Conservation (phyloP, 2,888 invertebrate genomes). For the Harpagoxenus sublaevis region DNA sequence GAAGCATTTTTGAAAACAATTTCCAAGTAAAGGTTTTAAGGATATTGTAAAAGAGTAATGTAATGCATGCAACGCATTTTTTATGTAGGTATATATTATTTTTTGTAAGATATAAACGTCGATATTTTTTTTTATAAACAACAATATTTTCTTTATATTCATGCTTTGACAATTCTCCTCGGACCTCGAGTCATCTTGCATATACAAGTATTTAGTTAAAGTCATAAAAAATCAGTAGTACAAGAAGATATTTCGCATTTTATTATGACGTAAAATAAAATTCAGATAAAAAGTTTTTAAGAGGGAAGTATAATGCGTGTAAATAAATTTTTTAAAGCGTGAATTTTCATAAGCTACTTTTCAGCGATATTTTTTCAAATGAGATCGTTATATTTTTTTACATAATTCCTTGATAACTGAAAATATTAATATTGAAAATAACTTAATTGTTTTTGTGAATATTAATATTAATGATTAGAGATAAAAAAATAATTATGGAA, state of each 20-base stretch:
- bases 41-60: background rate
- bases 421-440: background rate
- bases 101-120: background rate
- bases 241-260: background rate
- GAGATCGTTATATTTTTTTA: background rate
- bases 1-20: background rate
- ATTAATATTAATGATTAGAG: background rate
- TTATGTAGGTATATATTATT: background rate
- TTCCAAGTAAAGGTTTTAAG: background rate
- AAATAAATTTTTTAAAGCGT: constrained; percentile 2
- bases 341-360: background rate
- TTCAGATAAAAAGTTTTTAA: background rate
- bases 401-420: background rate
- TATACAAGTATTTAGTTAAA: background rate
- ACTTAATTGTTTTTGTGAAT: too few species aligned
- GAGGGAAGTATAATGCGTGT: too few species aligned
- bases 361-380: background rate
- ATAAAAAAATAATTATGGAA: background rate
- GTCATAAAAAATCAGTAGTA: background rate
- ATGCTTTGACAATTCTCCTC: background rate
- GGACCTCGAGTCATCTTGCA: background rate
- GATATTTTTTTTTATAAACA: background rate
- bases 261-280: background rate
- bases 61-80: background rate
- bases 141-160: background rate